phyloP scores from a whole-genome alignment of 2,888 invertebrate genomes.

The Hermodice carunculata region DNA sequence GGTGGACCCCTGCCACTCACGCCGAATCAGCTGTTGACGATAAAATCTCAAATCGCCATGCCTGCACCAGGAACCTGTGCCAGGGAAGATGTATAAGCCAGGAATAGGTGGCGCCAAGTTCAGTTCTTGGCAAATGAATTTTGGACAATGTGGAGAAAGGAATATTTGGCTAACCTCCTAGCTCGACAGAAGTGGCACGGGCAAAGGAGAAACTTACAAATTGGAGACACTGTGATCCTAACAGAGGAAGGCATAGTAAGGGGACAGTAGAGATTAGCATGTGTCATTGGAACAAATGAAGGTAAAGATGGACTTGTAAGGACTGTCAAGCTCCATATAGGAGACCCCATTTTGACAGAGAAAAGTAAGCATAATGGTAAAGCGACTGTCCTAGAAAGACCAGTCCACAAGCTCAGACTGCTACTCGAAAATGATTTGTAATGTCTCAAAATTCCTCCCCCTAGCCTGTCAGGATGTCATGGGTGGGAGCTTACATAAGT shows the following conservation, averaged over 20 bases:
- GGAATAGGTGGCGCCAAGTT: constrained; percentile 16
- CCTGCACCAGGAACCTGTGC: constrained; percentile 13
- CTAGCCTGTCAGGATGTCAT: too few species aligned
- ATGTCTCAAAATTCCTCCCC: too few species aligned
- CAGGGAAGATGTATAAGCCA: constrained; percentile 9
- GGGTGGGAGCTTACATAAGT: too few species aligned
- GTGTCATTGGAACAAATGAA: constrained; percentile 12
- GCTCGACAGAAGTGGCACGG: constrained; percentile 19
- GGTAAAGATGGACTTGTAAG: constrained; percentile 19
- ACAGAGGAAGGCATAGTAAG: constrained; percentile 8
- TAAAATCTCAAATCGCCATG: constrained; percentile 10
- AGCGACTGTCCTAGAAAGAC: constrained; percentile 8
- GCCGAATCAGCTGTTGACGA: constrained; percentile 22
- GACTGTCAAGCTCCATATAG: constrained; percentile 17
- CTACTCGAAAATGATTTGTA: constrained; percentile 12
- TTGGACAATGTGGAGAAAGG: constrained; percentile 24
- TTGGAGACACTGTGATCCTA: constrained; percentile 20
- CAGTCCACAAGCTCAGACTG: constrained; percentile 21
- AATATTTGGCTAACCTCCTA: constrained; percentile 16
- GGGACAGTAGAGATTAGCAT: constrained; percentile 13
- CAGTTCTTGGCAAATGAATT: constrained; percentile 24
- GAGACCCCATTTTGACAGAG: background rate
- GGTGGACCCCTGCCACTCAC: constrained; percentile 15
- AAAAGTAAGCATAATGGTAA: background rate
- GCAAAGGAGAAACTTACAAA: background rate